These are phyloP conservation scores for Fregetta grallaria DNA, from an alignment of 2,113 vertebrate species.

Conservation along the genomic window DNA sequence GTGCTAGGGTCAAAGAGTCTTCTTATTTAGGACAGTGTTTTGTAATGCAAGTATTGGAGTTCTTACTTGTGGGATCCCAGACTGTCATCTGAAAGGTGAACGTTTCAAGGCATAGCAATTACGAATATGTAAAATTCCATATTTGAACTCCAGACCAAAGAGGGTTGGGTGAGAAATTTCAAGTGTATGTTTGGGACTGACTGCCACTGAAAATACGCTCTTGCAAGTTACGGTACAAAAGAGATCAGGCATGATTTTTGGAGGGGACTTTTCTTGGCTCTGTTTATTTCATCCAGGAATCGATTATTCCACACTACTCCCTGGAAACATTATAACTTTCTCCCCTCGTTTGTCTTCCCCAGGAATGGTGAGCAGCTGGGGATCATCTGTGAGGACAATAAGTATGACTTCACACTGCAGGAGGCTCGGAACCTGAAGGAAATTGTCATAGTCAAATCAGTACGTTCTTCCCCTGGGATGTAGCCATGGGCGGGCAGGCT, in stretches of 20 bases:
- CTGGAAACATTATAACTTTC: neutral
- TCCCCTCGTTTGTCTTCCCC: neutral
- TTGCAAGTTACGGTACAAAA: neutral
- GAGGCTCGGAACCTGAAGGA: slow-evolving; percentile 65
- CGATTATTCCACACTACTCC: neutral
- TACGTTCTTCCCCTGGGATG: neutral
- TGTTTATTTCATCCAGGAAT: neutral
- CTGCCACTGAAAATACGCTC: neutral
- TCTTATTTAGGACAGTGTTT: neutral
- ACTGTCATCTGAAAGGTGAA: neutral
- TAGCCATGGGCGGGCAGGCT: neutral
- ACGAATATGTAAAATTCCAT: neutral
- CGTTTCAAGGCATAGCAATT: neutral
- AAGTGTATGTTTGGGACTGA: neutral
- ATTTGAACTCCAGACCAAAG: neutral
- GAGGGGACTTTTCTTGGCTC: neutral
- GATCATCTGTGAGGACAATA: slow-evolving; percentile 74
- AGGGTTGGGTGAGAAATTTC: neutral
- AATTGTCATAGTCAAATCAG: slow-evolving; percentile 65
- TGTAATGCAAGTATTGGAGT: neutral
- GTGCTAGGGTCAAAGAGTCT: neutral
- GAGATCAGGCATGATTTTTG: neutral
- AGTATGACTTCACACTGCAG: slow-evolving; percentile 81
- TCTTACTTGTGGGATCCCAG: neutral
- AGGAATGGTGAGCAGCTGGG: slow-evolving; percentile 78